A percentile compares a stretch with the other conserved stretches of the same genome.
These are phyloP conservation scores for Epicauta chinensis DNA, from an alignment of 1,140 invertebrate species.

Conservation along the genomic window DNA sequence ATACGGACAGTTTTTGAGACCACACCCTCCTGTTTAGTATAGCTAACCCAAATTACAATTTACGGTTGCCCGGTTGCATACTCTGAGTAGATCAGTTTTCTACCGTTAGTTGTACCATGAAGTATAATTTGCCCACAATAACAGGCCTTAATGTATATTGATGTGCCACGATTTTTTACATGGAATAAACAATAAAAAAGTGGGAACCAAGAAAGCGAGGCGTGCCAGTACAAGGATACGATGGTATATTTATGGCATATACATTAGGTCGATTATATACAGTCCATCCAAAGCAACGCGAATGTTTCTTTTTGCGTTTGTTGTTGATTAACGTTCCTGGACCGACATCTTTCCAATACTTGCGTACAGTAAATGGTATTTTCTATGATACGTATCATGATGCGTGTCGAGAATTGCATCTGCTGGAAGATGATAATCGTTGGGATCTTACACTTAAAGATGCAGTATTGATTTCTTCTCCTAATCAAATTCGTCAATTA, in stretches of 20 bases:
- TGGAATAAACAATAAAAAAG: not conserved
- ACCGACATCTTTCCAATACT: not conserved
- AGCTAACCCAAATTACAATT: too few species aligned
- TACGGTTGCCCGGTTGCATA: too few species aligned
- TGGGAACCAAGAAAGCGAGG: too few species aligned
- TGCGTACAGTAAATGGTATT: not conserved
- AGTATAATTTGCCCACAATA: not conserved
- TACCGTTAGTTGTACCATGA: constrained; percentile 15
- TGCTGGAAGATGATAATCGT: not conserved
- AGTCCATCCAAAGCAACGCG: not conserved
- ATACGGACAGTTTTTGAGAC: constrained; percentile 37
- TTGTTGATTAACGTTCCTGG: not conserved
- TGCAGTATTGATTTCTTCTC: too few species aligned
- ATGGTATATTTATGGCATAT: not conserved
- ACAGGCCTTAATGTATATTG: not conserved
- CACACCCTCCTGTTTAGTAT: too few species aligned
- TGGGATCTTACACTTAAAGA: too few species aligned
- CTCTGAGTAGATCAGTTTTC: too few species aligned
- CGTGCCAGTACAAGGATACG: too few species aligned
- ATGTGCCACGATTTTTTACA: not conserved
- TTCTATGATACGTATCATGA: not conserved
- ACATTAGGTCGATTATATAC: not conserved
- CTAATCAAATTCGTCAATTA: too few species aligned
- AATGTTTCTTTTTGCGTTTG: not conserved
- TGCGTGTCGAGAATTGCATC: not conserved